A percentile compares a stretch with the other conserved stretches of the same genome.
These are phyloP conservation scores for Hemaris fuciformis DNA, from an alignment of 2,888 invertebrate genomes.

Conservation along the genomic window DNA sequence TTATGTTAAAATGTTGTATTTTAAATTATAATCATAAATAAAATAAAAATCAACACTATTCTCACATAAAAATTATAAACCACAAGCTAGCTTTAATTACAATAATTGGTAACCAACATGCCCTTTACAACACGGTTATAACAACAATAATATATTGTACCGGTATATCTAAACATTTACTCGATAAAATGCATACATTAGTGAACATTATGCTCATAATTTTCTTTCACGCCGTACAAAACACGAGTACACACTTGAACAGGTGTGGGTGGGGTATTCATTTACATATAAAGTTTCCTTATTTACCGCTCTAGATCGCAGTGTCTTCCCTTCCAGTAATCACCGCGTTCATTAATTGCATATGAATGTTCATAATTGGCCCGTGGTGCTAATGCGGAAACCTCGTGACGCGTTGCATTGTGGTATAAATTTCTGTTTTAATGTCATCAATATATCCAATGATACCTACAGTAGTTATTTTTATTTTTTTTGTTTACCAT, in stretches of 20 bases:
- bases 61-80: too few species aligned
- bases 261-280: constrained; percentile 22
- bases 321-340: constrained; percentile 58
- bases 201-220: neutral
- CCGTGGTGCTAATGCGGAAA: constrained; percentile 13
- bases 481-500: too few species aligned
- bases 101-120: neutral
- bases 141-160: neutral
- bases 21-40: too few species aligned
- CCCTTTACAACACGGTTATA: too few species aligned
- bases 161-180: neutral
- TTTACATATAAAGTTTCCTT: constrained; percentile 34
- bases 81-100: neutral
- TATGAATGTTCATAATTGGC: constrained; percentile 57
- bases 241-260: neutral
- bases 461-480: neutral
- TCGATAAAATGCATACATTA: neutral
- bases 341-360: constrained; percentile 43
- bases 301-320: constrained; percentile 25
- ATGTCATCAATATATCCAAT: neutral
- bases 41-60: too few species aligned
- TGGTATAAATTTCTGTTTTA: constrained; percentile 1
- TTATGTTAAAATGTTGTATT: too few species aligned
- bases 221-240: neutral
- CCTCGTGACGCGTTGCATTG: neutral